phyloP scores from a whole-genome alignment of 2,113 vertebrate species.

The Mormyrus lacerda region DNA sequence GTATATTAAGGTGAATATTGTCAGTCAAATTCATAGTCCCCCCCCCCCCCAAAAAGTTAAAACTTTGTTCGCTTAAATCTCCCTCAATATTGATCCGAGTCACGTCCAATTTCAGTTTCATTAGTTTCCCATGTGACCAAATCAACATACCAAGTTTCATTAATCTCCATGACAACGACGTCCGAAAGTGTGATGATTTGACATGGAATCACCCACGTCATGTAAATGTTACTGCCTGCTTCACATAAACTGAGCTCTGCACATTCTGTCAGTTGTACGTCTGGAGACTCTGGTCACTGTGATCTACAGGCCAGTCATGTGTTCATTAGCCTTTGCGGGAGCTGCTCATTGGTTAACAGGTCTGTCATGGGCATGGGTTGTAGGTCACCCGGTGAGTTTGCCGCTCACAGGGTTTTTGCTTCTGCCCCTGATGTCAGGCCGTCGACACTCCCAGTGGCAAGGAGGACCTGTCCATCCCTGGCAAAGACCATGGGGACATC shows the following conservation, averaged over 20 bases:
- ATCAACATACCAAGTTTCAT: no score
- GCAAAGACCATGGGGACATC: constrained; percentile 80
- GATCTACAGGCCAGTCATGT: background rate
- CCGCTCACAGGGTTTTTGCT: background rate
- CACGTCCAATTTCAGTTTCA: no score
- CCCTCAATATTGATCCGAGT: no score
- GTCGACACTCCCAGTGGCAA: constrained; percentile 52
- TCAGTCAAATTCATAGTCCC: no score
- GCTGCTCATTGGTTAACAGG: background rate
- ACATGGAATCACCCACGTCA: no score
- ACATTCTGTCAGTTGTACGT: background rate
- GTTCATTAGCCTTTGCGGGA: background rate
- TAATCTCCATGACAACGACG: no score
- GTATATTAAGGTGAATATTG: no score
- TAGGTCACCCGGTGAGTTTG: background rate
- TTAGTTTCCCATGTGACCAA: no score
- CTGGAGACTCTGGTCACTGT: background rate
- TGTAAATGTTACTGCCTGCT: background rate
- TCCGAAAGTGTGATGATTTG: no score
- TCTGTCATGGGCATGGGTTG: background rate
- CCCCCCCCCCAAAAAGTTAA: no score
- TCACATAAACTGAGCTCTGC: background rate
- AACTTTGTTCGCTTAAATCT: no score
- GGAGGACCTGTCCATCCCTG: constrained; percentile 74
- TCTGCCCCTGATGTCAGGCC: constrained; percentile 31